Percentiles rank a stretch among this genome's conserved stretches.
These are phyloP conservation scores for Drosophila erecta DNA, from an alignment of 1,140 invertebrate genomes.

Conservation along the genomic window DNA sequence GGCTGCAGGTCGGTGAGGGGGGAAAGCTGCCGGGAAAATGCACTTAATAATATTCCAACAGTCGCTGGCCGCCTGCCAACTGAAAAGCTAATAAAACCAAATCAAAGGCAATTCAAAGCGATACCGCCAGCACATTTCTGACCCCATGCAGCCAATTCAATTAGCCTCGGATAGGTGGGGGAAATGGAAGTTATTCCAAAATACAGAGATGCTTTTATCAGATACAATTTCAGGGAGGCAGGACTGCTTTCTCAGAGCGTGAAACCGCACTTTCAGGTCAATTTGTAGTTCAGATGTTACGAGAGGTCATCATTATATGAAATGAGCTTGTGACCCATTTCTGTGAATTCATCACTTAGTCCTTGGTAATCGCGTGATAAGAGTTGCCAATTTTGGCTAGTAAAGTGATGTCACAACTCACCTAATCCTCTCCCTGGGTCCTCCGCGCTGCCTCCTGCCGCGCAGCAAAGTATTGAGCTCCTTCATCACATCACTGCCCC, in stretches of 20 bases:
- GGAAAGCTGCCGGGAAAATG: slow-evolving; percentile 15
- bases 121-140: slow-evolving; percentile 23
- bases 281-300: background rate
- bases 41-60: slow-evolving; percentile 48
- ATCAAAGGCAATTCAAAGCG: slow-evolving; percentile 47
- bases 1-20: slow-evolving; percentile 2
- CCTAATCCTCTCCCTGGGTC: slow-evolving; percentile 66
- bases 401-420: too few relatives aligned
- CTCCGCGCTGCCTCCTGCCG: slow-evolving; percentile 52
- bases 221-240: background rate
- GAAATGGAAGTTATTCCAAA: slow-evolving; percentile 6
- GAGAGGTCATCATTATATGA: background rate
- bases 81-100: slow-evolving; percentile 54
- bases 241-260: background rate
- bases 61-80: slow-evolving; percentile 62
- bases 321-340: background rate
- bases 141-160: slow-evolving; percentile 56
- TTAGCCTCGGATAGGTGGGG: slow-evolving; percentile 41
- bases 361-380: background rate
- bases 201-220: background rate
- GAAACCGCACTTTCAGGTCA: background rate
- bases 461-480: slow-evolving; percentile 84
- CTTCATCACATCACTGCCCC: slow-evolving; percentile 86
- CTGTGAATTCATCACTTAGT: background rate
- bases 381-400: too few relatives aligned